These are phyloP conservation scores for Muricea muricata DNA, from an alignment of 92 coral and sea anemone species.

Conservation along the genomic window DNA sequence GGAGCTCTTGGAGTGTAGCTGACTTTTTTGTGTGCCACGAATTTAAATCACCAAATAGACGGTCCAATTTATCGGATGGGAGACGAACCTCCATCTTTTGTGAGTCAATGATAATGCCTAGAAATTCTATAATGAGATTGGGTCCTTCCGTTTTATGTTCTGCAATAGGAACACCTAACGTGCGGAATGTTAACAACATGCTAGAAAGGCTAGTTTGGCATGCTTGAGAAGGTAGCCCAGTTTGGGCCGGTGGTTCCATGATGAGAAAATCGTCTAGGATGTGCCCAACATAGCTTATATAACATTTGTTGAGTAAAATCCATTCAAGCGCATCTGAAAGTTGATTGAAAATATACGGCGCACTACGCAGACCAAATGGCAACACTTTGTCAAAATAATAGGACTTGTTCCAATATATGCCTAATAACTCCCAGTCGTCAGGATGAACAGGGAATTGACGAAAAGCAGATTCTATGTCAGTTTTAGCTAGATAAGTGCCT, in stretches of 20 bases:
- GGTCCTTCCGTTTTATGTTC: conserved; percentile 61
- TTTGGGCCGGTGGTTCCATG: conserved; percentile 47
- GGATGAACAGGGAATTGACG: conserved; percentile 67
- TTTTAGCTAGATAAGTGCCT: conserved; percentile 58
- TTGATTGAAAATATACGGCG: conserved; percentile 64
- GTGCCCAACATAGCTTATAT: conserved; percentile 49
- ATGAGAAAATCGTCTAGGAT: conserved; percentile 70
- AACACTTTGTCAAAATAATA: conserved; percentile 67
- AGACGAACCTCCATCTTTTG: conserved; percentile 65
- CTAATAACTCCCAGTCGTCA: conserved; percentile 64
- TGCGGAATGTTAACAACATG: conserved; percentile 59
- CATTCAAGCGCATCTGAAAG: conserved; percentile 63
- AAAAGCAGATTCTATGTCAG: conserved; percentile 69
- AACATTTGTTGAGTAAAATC: conserved; percentile 50
- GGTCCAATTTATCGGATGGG: conserved; percentile 55
- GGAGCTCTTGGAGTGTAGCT: conserved; percentile 54
- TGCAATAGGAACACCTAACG: conserved; percentile 59
- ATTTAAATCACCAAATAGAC: conserved; percentile 25
- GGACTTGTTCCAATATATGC: conserved; percentile 53
- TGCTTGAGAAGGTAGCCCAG: conserved; percentile 35
- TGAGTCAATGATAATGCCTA: conserved; percentile 61
- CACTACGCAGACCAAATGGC: conserved; percentile 53
- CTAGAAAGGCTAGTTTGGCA: conserved; percentile 47
- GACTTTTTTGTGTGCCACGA: conserved; percentile 37
- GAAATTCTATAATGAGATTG: conserved; percentile 49